phyloP scores from a whole-genome alignment of 2,797 vertebrate species.

The Pseudochromis fuscus region DNA sequence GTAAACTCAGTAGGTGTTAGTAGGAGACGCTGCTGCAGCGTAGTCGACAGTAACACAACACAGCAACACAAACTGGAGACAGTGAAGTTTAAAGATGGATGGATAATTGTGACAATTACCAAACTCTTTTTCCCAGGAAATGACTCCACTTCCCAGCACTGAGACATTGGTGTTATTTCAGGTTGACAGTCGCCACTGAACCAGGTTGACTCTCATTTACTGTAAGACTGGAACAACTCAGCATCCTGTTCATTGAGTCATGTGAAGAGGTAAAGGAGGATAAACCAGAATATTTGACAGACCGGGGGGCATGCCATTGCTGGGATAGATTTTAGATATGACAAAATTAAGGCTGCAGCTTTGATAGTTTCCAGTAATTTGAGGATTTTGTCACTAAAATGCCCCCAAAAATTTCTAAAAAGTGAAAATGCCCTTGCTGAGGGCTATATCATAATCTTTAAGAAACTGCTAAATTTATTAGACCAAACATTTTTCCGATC shows the following conservation, averaged over 20 bases:
- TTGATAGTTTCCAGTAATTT: no score
- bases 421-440: no score
- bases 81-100: not conserved
- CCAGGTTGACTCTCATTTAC: constrained; percentile 32
- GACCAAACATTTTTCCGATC: no score
- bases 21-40: not conserved
- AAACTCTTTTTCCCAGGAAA: constrained; percentile 40
- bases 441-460: no score
- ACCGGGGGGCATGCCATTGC: no score
- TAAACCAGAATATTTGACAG: no score
- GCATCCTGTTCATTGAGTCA: constrained; percentile 42
- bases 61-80: not conserved
- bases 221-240: constrained; percentile 11
- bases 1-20: not conserved
- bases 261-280: not conserved
- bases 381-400: no score
- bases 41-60: not conserved
- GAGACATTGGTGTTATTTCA: constrained; percentile 51
- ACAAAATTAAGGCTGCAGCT: no score
- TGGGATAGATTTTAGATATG: not conserved
- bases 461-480: no score
- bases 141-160: constrained; percentile 47
- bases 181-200: constrained; percentile 9
- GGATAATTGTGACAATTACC: not conserved
- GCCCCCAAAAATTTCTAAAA: no score